phyloP scores from a whole-genome alignment of 2,797 vertebrate species.

The Protonibea diacanthus region DNA sequence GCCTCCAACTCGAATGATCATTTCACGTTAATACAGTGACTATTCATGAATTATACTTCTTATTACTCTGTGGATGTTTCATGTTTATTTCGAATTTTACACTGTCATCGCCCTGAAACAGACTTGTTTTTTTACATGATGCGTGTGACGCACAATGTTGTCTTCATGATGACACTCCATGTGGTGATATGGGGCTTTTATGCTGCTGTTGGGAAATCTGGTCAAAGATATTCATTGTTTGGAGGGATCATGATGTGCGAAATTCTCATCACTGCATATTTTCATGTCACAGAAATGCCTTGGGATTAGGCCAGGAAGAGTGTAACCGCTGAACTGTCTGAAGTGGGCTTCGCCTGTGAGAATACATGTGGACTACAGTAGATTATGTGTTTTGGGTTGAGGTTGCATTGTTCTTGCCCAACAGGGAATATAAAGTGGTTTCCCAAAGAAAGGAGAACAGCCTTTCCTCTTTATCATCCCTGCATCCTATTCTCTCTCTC shows the following conservation, averaged over 20 bases:
- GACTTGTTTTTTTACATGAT: background rate
- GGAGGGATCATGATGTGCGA: background rate
- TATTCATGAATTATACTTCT: background rate
- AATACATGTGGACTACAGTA: constrained; percentile 49
- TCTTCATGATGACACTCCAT: background rate
- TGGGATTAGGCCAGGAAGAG: constrained; percentile 43
- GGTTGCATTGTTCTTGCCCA: constrained; percentile 64
- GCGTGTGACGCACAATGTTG: background rate
- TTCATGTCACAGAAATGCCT: constrained; percentile 36
- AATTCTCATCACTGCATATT: constrained; percentile 24
- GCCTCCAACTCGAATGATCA: background rate
- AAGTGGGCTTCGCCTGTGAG: constrained; percentile 43
- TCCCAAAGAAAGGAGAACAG: constrained; percentile 53
- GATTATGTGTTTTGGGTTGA: constrained; percentile 65
- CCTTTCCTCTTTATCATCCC: constrained; percentile 34
- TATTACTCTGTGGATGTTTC: background rate
- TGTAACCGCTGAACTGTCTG: constrained; percentile 42
- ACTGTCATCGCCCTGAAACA: background rate
- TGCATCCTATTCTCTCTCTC: constrained; percentile 34
- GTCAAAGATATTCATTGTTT: background rate
- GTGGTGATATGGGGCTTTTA: background rate
- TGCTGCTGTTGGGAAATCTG: background rate
- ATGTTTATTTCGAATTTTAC: background rate
- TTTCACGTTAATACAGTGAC: background rate
- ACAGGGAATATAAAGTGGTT: constrained; percentile 55